These are phyloP conservation scores for Hymenochirus boettgeri DNA, from an alignment of 2,113 vertebrate genomes.

Conservation along the genomic window DNA sequence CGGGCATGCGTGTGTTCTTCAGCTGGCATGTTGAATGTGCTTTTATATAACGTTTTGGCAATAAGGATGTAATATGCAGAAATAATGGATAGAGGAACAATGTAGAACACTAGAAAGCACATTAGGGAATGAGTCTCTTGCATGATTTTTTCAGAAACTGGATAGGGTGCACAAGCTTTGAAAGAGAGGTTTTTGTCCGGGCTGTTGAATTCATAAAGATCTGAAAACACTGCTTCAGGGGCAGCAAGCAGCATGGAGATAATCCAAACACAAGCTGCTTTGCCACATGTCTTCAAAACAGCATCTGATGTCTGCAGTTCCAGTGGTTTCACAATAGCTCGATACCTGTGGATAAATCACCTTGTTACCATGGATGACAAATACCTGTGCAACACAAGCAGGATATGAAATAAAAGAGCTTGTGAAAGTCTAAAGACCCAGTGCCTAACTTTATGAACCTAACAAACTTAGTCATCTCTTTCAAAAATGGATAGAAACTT, in stretches of 20 bases:
- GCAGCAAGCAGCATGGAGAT: slow-evolving; percentile 67
- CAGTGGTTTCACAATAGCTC: slow-evolving; percentile 70
- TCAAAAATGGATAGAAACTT: too few species aligned
- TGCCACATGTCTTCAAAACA: slow-evolving; percentile 65
- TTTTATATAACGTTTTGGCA: slow-evolving; percentile 68
- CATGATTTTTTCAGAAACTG: slow-evolving; percentile 62
- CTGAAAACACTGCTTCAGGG: slow-evolving; percentile 71
- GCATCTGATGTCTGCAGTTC: slow-evolving; percentile 67
- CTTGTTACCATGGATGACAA: slow-evolving; percentile 10
- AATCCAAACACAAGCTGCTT: slow-evolving; percentile 67
- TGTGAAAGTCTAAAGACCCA: too few species aligned
- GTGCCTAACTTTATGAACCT: too few species aligned
- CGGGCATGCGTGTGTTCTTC: slow-evolving; percentile 66
- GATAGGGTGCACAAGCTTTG: slow-evolving; percentile 65
- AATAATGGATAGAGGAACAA: slow-evolving; percentile 67
- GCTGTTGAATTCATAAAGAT: slow-evolving; percentile 63
- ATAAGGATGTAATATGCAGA: slow-evolving; percentile 74
- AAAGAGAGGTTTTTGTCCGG: slow-evolving; percentile 63
- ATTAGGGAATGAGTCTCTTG: slow-evolving; percentile 69
- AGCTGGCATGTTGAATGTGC: slow-evolving; percentile 68
- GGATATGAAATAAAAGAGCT: neutral
- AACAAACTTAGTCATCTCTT: too few species aligned
- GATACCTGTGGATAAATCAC: slow-evolving; percentile 58
- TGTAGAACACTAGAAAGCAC: slow-evolving; percentile 72
- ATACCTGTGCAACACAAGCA: neutral